A percentile compares a stretch with the other conserved stretches of the same genome.
These are phyloP conservation scores for Xenopus laevis DNA, from an alignment of 2,113 vertebrate species.

Conservation along the genomic window DNA sequence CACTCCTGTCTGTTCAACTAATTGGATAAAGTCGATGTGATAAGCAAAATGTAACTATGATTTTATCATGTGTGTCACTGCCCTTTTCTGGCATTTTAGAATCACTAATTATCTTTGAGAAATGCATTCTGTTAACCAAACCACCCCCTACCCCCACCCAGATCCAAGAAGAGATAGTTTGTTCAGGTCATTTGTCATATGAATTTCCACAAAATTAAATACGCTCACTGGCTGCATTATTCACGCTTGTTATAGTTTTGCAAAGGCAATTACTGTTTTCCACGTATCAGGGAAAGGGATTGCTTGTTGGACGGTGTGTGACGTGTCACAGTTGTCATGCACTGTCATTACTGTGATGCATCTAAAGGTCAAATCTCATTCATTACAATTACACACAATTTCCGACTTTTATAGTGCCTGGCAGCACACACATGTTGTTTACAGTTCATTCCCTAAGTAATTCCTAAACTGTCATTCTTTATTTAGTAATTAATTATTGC, in stretches of 20 bases:
- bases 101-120: slow-evolving; percentile 23
- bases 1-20: too few relatives aligned
- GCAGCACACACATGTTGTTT: too few relatives aligned
- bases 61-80: not conserved
- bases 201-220: slow-evolving; percentile 35
- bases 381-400: not conserved
- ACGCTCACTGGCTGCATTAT: slow-evolving; percentile 20
- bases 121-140: slow-evolving; percentile 25
- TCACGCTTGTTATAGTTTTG: slow-evolving; percentile 24
- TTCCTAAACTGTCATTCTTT: too few relatives aligned
- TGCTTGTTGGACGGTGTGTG: not conserved
- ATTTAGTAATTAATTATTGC: too few relatives aligned
- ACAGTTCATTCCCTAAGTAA: too few relatives aligned
- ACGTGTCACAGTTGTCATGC: slow-evolving; percentile 13
- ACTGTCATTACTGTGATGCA: slow-evolving; percentile 14
- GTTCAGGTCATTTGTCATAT: slow-evolving; percentile 42
- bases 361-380: slow-evolving; percentile 33
- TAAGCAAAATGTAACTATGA: not conserved
- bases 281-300: slow-evolving; percentile 2
- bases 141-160: not conserved
- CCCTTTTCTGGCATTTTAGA: slow-evolving; percentile 24
- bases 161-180: slow-evolving; percentile 24
- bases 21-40: too few relatives aligned
- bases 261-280: slow-evolving; percentile 28
- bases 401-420: too few relatives aligned